phyloP scores from a whole-genome alignment of 2,113 vertebrate genomes.

The Poicephalus meyeri region DNA sequence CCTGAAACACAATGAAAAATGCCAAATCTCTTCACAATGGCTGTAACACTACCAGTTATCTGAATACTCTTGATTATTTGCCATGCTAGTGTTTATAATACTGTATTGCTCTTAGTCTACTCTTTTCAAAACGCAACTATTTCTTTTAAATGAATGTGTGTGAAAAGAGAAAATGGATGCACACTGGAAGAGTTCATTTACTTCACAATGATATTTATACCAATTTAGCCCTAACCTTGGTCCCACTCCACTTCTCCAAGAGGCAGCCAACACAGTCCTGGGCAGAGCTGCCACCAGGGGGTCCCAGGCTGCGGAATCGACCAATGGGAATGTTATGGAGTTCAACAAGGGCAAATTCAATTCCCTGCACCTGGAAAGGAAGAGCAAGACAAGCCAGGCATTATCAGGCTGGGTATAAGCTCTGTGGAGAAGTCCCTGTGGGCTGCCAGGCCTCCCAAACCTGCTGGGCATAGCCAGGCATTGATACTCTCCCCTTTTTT shows the following conservation, averaged over 20 bases:
- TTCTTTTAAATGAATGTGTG: not conserved
- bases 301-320: not conserved
- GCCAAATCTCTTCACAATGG: not conserved
- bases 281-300: not conserved
- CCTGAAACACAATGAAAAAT: not conserved
- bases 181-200: not conserved
- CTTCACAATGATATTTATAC: not conserved
- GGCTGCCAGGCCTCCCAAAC: not conserved
- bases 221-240: not conserved
- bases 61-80: not conserved
- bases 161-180: not conserved
- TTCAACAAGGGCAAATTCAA: not conserved
- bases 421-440: not conserved
- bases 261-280: not conserved
- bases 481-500: not conserved
- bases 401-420: rapidly evolving
- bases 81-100: not conserved
- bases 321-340: not conserved
- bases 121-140: not conserved
- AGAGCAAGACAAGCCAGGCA: not conserved
- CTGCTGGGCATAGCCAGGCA: not conserved
- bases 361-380: not conserved
- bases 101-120: not conserved
- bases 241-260: not conserved
- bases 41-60: not conserved